Evolutionary conservation across 2,797 vertebrate genomes (phyloP).

Genomic region (Phylloscopus collybita): DNA sequence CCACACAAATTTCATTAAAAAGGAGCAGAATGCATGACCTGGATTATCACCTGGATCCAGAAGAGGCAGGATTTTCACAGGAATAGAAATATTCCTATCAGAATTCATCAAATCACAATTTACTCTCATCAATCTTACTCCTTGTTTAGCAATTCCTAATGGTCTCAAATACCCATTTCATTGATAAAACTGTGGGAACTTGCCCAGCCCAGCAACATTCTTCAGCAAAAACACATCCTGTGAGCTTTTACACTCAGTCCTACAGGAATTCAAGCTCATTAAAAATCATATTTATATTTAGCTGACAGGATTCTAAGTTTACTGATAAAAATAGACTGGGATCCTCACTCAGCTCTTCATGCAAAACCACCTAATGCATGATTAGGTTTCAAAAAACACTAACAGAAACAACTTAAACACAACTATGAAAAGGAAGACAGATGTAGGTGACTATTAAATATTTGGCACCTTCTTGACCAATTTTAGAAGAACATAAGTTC

Average conservation of each 20-base stretch:
- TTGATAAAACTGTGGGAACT: background rate
- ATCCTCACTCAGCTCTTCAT: background rate
- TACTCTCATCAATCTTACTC: background rate
- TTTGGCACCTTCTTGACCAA: background rate
- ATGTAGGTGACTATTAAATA: background rate
- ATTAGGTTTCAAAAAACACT: background rate
- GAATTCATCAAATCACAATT: background rate
- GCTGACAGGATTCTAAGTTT: background rate
- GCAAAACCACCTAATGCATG: background rate
- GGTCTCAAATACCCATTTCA: background rate
- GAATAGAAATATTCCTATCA: background rate
- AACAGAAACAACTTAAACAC: background rate
- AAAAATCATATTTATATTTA: background rate
- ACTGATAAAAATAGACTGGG: background rate
- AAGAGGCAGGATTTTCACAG: background rate
- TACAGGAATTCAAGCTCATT: background rate
- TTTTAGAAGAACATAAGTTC: background rate
- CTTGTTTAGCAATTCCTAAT: background rate
- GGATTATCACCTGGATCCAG: background rate
- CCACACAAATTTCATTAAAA: accelerated
- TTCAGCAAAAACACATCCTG: background rate
- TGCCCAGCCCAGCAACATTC: background rate
- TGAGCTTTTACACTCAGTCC: background rate
- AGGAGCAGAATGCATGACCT: background rate
- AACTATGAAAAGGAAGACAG: background rate